Evolutionary conservation across 2,797 vertebrate species (phyloP), one percentile per base, ranked within the genome.

Genomic region (Rhinichthys osculus): DNA sequence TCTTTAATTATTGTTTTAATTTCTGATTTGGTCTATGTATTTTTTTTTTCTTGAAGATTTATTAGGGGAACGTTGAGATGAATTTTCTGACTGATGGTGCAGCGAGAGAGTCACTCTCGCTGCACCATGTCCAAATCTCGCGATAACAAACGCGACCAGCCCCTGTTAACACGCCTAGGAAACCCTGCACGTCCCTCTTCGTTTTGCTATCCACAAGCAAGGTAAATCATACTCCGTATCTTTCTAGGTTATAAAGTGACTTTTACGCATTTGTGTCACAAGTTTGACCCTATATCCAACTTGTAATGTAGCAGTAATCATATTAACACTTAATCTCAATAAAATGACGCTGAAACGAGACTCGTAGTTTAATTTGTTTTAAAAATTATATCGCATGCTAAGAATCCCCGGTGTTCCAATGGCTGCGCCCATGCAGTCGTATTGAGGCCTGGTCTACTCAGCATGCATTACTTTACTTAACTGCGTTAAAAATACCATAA

Each of bases 131-230:
- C 4, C 16, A 70, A 88, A 27, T 91, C 91, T 95, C 95, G 94
- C 95, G 95, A 88, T 5, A 93, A 9, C 1, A 0, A 73, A 88
- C 93, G 94, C 62, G 94, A 95, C 44, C 19, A 89, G 91, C 92
- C 96, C 95, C 91, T 96, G 94, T 94, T 95, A 96, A 94, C 94
- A 92, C 69, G 94, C 54, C 88, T 90, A 76, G 95, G 96, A 96
- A 96, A 96, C 96, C 97, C 97, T 94, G 94, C 95, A 44, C 10
- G 67, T 88, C 85, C 96, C 97, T 96, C 95, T 96, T 96, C 95
- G 93, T 94, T 95, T 95, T 92, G 96, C 96, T 96, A 93, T 95
- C 91, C 94, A 89, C 91, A 94, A 93, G 95, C 95, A 96, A 96
- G 96, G 97, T 96, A 94, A 95, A 89, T 35, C 69, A 23, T 7